Base-by-base conservation (phyloP, 2,797 vertebrate species). In the Spea hammondii region DNA sequence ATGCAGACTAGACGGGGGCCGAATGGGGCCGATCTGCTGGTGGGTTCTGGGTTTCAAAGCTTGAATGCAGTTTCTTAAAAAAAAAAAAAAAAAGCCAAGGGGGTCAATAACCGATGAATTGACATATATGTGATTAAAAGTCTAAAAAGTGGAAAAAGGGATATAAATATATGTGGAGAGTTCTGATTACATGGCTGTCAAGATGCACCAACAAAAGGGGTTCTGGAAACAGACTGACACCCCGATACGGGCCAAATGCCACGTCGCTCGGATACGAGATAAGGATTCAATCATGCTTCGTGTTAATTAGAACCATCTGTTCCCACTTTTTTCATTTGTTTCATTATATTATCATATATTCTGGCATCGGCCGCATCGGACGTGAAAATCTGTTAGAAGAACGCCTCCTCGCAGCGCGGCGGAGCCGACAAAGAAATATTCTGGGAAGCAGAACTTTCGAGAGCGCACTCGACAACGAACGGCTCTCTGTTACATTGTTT, bases 301-400 rank as follows among this genome's bases (percentile, higher is more conserved):
- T 60, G 46, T 57, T 78, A 78, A 78, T 78, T 66, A 57, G 51
- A 53, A 65, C 60, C 69, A 78, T 78, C 76, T 78, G 76, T 44
- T 78, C 48, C 6, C 46, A 12, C 46, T 44, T 44, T 70, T 50
- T 46, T 46, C 14, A 54, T 64, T 77, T 47, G 1, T 51, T 50
- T 46, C 76, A 57, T 49, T 6, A 17, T 65, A 50, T 55, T 66
- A 78, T 72, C 14, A 10, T 65, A 49, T 70, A 50, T 50, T 44
- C 60, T 47, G 75, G 47, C 46, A 47, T 13, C 10, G 66, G 48
- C 6, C 51, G 51, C 54, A 70, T 70, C 9, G 13, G 12, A 17
- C 53, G 46, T n/a, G 8, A 14, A 57, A 47, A 60, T 72, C n/a
- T 59, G 13, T 32, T n/a, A 60, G 11, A 60, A 8, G 17, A 6